phyloP scores from a whole-genome alignment of 2,113 vertebrate species.

The Phrynocephalus versicolor region DNA sequence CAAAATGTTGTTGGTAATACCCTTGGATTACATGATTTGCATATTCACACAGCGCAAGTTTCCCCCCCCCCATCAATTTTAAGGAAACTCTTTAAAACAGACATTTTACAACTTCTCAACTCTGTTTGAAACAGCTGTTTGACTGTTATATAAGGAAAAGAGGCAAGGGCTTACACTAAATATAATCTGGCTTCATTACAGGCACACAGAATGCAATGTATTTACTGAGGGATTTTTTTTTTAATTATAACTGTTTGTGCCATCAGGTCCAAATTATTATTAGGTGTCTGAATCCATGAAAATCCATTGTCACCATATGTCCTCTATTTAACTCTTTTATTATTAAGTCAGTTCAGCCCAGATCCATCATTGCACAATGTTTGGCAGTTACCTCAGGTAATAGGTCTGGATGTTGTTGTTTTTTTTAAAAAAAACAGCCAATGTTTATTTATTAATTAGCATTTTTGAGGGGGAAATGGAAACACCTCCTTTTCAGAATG shows the following conservation, averaged over 20 bases:
- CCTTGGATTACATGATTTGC: fast-evolving
- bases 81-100: fast-evolving
- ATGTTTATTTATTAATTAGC: not conserved
- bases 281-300: not conserved
- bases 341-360: not conserved
- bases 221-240: too few species aligned
- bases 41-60: not conserved
- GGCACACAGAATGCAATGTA: not conserved
- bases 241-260: not conserved
- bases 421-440: not conserved
- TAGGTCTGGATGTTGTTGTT: not conserved
- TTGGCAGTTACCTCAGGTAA: not conserved
- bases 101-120: not conserved
- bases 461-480: not conserved
- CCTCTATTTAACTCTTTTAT: not conserved
- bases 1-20: not conserved
- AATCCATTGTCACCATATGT: not conserved
- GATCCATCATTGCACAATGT: too few species aligned
- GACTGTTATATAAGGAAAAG: not conserved
- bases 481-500: not conserved
- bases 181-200: fast-evolving
- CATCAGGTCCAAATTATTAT: not conserved
- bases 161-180: not conserved
- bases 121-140: not conserved
- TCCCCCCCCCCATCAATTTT: fast-evolving